Evolutionary conservation across 2,113 vertebrate species (phyloP).

Genomic region (Pantherophis guttatus): DNA sequence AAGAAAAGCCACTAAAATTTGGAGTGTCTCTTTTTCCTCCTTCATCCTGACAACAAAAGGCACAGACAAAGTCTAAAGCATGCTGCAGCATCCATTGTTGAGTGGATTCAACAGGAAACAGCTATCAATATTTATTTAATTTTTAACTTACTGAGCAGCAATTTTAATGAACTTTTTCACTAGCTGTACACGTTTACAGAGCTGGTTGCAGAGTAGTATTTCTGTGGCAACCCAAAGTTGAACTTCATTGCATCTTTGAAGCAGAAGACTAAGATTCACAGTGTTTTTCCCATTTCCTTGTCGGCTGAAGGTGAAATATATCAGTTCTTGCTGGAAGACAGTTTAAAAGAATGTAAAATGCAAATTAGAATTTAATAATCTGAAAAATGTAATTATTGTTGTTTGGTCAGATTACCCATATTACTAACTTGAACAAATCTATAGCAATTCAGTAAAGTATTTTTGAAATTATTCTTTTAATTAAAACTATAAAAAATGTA

Average conservation of each 20-base stretch:
- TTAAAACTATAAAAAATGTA: conserved; percentile 5
- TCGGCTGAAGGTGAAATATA: conserved; percentile 93
- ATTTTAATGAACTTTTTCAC: conserved; percentile 99
- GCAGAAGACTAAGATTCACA: conserved; percentile 83
- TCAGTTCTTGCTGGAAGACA: conserved; percentile 89
- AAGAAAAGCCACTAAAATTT: too few relatives aligned
- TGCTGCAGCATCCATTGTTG: background rate
- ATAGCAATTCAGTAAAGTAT: background rate
- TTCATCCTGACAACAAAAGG: too few relatives aligned
- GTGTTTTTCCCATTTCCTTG: conserved; percentile 80
- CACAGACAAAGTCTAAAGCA: too few relatives aligned
- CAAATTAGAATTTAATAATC: background rate
- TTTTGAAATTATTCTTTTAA: conserved; percentile 12
- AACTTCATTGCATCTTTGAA: conserved; percentile 93
- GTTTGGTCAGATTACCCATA: background rate
- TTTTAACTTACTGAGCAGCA: conserved; percentile 88
- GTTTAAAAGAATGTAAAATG: conserved; percentile 16
- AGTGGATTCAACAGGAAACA: background rate
- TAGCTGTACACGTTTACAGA: conserved; percentile 92
- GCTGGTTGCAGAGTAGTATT: conserved; percentile 85
- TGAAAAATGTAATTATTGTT: background rate
- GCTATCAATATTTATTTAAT: background rate
- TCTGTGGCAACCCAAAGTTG: conserved; percentile 97
- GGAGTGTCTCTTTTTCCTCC: too few relatives aligned
- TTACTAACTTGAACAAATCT: conserved; percentile 21